A percentile compares a stretch with the other conserved stretches of the same genome.
phyloP scores from a whole-genome alignment of 2,797 vertebrate species.

The Morelia viridis region DNA sequence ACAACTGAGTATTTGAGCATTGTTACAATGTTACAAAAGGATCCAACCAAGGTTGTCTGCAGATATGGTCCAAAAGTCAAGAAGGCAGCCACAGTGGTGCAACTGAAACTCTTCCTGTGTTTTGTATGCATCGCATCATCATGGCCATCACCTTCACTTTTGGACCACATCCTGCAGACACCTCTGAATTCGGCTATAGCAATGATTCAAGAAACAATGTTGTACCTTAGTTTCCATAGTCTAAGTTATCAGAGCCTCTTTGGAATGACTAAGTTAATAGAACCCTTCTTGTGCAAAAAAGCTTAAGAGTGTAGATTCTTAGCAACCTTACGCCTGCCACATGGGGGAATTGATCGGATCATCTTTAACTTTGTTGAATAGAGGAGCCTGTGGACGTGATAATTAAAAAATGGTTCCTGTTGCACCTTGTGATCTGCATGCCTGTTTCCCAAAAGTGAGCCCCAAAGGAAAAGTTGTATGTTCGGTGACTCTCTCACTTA shows the following conservation, averaged over 20 bases:
- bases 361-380: not conserved
- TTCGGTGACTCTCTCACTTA: not conserved
- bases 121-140: no score
- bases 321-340: no score
- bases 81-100: no score
- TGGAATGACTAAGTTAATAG: slow-evolving; percentile 17
- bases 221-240: not conserved
- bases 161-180: not conserved
- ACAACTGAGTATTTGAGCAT: not conserved
- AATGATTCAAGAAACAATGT: not conserved
- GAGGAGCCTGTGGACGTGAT: slow-evolving; percentile 3
- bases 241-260: not conserved
- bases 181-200: not conserved
- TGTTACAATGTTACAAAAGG: not conserved
- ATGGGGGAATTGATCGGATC: slow-evolving; percentile 30
- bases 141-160: no score
- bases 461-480: not conserved
- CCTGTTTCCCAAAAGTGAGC: not conserved
- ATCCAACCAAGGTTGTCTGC: no score
- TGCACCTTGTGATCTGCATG: slow-evolving; percentile 36
- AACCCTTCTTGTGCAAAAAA: slow-evolving; percentile 5
- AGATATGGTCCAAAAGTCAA: no score
- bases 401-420: not conserved
- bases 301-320: not conserved
- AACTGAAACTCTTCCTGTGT: no score